phyloP scores from a whole-genome alignment of 30 jellyfish, hydroid and myxozoan species.

The Aurelia sp. region DNA sequence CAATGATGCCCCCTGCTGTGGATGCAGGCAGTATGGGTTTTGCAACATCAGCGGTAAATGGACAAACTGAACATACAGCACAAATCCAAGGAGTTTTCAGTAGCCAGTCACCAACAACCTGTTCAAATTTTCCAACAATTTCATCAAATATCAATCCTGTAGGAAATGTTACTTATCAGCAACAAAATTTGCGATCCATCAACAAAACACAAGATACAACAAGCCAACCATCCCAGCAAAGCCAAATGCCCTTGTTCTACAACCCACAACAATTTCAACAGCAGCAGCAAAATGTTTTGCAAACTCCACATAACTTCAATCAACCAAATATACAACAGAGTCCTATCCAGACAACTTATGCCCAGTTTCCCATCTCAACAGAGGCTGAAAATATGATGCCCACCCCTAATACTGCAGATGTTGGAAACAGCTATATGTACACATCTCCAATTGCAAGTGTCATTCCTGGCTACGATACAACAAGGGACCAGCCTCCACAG shows the following conservation, averaged over 20 bases:
- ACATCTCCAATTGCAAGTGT: slow-evolving; percentile 67
- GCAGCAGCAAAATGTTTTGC: background rate
- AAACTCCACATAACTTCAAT: background rate
- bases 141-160: too few relatives aligned
- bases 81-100: too few relatives aligned
- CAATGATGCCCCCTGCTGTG: too few relatives aligned
- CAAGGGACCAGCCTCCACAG: background rate
- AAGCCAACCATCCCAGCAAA: background rate
- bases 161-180: too few relatives aligned
- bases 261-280: slow-evolving; percentile 26
- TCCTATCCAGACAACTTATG: background rate
- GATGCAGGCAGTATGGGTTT: too few relatives aligned
- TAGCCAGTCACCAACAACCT: too few relatives aligned
- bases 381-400: background rate
- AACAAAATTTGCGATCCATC: too few relatives aligned
- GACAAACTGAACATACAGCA: too few relatives aligned
- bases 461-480: slow-evolving; percentile 24
- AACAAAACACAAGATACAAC: too few relatives aligned
- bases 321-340: background rate
- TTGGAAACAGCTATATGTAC: slow-evolving; percentile 61
- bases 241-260: slow-evolving; percentile 34
- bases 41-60: too few relatives aligned
- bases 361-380: background rate
- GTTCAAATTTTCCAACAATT: too few relatives aligned
- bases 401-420: slow-evolving; percentile 30